These are phyloP conservation scores for Tipula unca DNA, from an alignment of 2,888 invertebrate species.

Conservation along the genomic window DNA sequence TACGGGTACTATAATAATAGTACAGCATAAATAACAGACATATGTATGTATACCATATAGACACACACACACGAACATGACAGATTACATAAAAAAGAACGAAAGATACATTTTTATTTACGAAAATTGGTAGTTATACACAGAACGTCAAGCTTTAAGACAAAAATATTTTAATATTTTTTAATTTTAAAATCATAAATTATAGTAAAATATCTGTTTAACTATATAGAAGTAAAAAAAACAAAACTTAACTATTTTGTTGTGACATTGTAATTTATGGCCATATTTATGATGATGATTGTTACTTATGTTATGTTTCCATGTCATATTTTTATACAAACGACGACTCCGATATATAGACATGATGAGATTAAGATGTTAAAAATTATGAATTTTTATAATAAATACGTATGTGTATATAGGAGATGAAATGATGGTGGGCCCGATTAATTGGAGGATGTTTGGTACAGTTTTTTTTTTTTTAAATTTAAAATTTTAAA, in stretches of 20 bases:
- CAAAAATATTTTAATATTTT: background rate
- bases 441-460: background rate
- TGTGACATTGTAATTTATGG: background rate
- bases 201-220: background rate
- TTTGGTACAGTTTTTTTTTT: background rate
- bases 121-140: background rate
- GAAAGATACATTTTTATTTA: background rate
- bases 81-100: background rate
- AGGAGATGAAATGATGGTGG: background rate
- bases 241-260: background rate
- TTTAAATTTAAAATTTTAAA: too few relatives aligned
- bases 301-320: background rate
- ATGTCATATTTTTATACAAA: background rate
- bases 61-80: background rate
- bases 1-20: background rate
- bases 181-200: constrained; percentile 3
- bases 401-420: background rate
- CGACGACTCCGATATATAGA: background rate
- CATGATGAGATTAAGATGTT: constrained; percentile 8
- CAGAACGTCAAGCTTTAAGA: background rate
- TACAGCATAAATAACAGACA: background rate
- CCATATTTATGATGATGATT: constrained; percentile 4
- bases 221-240: background rate
- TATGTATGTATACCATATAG: background rate
- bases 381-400: background rate